Base-by-base conservation (phyloP, 2,888 invertebrate genomes). In the Listrodromus nycthemerus region DNA sequence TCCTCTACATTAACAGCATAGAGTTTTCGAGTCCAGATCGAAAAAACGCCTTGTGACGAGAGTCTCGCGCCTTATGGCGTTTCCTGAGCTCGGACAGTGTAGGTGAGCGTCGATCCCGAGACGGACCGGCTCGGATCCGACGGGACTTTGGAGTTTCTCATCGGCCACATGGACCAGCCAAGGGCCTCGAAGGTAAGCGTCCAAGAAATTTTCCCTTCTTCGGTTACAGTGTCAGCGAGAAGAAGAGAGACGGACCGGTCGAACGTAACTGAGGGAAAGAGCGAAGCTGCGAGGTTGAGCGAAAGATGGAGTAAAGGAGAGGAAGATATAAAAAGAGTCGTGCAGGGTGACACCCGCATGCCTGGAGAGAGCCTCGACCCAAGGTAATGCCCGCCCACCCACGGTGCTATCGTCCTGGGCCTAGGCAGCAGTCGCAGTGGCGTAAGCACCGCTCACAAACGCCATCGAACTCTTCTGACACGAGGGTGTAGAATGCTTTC, bases 351-450 rank as follows among this genome's bases (percentile, higher is more conserved):
- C 88, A 87, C 87, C 87, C 88, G 88, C 87, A 87, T 86, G 85
- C 85, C 85, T 37, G 80, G 69, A 79, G 79, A 71, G 83, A 81
- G 78, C 76, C 69, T 74, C 69, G 83, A 73, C 65, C 74, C 69
- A 84, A 87, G 83, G 87, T 85, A 88, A 85, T 80, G 78, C 73
- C 75, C 73, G 87, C 83, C 87, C 89, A 88, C 88, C 89, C 88
- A 86, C 69, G 76, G 48, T 67, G 89, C 86, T 88, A 82, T 84
- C 84, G 69, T 79, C 75, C 70, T 61, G 70, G 70, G 74, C 70
- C 87, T 87, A 84, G 83, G 86, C 86, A 85, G 71, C 55, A 67
- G 65, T 70, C 50, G 37, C 85, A 71, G 70, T 83, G 70, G 80
- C 81, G 83, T 83, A 85, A 80, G 78, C 81, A 67, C 52, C 79